Percentiles rank a stretch among this genome's conserved stretches.
phyloP scores from a whole-genome alignment of 2,888 invertebrate genomes.

The Leptopilina drosophilae region DNA sequence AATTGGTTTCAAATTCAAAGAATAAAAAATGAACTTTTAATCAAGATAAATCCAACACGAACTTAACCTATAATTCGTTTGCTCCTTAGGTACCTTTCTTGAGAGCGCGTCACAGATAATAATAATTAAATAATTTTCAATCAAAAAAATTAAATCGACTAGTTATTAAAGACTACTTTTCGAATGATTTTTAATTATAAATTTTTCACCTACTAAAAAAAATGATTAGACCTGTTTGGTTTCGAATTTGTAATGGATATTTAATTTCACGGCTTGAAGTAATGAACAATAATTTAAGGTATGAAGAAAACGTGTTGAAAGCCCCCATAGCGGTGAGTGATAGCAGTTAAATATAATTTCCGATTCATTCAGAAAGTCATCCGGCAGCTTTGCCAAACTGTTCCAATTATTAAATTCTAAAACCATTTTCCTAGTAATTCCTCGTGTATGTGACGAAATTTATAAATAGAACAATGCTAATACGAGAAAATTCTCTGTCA shows the following conservation, averaged over 20 bases:
- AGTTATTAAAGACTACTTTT: too few relatives aligned
- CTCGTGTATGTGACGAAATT: neutral
- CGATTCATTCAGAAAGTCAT: constrained; percentile 18
- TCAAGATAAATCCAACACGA: too few relatives aligned
- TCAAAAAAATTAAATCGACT: too few relatives aligned
- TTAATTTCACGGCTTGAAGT: neutral
- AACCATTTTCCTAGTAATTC: constrained; percentile 15
- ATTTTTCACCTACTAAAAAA: too few relatives aligned
- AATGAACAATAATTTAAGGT: neutral
- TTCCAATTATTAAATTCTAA: constrained; percentile 1
- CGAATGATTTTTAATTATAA: too few relatives aligned
- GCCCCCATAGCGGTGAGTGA: neutral
- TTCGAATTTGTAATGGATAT: neutral
- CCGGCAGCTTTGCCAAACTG: neutral
- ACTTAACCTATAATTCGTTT: too few relatives aligned
- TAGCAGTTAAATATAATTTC: constrained; percentile 23
- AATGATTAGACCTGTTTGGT: too few relatives aligned
- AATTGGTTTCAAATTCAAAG: too few relatives aligned
- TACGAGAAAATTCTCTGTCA: neutral
- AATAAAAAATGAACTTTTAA: too few relatives aligned
- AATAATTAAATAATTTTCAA: too few relatives aligned
- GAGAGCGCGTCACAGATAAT: too few relatives aligned
- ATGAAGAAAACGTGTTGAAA: neutral
- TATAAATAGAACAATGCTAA: constrained; percentile 18
- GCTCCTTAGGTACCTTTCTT: too few relatives aligned